phyloP scores from a whole-genome alignment of 2,113 vertebrate species.

The Lagopus muta region DNA sequence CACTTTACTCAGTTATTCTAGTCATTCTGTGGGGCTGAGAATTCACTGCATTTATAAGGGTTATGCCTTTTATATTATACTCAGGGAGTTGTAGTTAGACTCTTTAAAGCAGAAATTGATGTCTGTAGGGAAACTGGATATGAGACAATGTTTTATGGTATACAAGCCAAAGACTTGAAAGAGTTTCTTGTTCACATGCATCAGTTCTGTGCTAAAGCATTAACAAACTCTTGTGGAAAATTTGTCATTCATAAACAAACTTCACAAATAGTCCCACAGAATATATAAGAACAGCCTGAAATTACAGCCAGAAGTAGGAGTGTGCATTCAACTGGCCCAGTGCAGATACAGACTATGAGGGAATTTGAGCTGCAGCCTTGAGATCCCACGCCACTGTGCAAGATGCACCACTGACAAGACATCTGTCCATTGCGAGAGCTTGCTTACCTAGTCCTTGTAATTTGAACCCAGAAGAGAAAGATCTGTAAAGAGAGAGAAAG shows the following conservation, averaged over 20 bases:
- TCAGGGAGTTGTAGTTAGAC: neutral
- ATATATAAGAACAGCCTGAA: slow-evolving; percentile 8
- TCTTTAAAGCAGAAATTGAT: slow-evolving; percentile 34
- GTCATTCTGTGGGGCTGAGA: neutral
- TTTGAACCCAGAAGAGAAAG: neutral
- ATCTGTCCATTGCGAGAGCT: neutral
- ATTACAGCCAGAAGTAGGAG: neutral
- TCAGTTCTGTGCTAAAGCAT: neutral
- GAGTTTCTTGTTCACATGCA: neutral
- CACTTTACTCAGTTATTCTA: neutral
- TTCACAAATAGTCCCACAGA: slow-evolving; percentile 7
- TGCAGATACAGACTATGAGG: neutral
- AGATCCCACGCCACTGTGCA: neutral
- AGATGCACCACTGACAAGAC: neutral
- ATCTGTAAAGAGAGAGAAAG: neutral
- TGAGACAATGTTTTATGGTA: slow-evolving; percentile 4
- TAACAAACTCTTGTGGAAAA: slow-evolving; percentile 29
- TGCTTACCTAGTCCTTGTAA: neutral
- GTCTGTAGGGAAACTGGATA: neutral
- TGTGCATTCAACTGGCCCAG: neutral
- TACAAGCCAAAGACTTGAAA: neutral
- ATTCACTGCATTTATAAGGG: neutral
- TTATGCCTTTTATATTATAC: neutral
- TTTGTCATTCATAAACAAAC: slow-evolving; percentile 25
- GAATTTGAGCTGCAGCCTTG: neutral